Percentiles rank a stretch among this genome's conserved stretches.
Evolutionary conservation across 2,797 vertebrate genomes (phyloP).

Genomic region (Propithecus deckenii): DNA sequence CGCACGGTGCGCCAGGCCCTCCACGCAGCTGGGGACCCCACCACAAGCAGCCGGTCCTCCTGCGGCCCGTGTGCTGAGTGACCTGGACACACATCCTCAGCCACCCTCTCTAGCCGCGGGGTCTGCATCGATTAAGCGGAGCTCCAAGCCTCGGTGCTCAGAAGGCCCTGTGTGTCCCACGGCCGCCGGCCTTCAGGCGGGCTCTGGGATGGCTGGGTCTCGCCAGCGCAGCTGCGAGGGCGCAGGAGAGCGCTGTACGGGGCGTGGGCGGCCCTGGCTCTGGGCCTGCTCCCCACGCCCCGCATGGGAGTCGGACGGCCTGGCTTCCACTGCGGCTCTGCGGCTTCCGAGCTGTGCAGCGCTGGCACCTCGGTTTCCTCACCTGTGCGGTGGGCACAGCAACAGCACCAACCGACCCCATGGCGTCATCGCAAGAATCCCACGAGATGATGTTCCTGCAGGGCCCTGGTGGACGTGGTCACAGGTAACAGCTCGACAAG

Average conservation of each 20-base stretch:
- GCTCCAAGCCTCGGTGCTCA: not conserved
- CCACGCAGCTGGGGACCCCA: not conserved
- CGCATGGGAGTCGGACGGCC: not conserved
- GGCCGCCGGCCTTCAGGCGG: not conserved
- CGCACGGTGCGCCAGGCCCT: not conserved
- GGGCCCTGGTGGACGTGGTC: fast-evolving
- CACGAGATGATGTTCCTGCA: not conserved
- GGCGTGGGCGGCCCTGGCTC: not conserved
- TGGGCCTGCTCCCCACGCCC: not conserved
- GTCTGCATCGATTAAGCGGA: not conserved
- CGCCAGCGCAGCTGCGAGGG: not conserved
- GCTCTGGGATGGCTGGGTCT: not conserved
- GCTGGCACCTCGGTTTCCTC: not conserved
- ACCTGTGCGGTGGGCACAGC: not conserved
- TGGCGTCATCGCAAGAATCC: fast-evolving
- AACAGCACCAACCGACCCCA: not conserved
- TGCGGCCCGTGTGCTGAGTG: not conserved
- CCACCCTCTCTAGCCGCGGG: not conserved
- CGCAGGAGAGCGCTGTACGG: not conserved
- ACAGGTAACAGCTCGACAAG: fast-evolving
- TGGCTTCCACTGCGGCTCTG: not conserved
- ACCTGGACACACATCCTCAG: not conserved
- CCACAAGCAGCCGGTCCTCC: not conserved
- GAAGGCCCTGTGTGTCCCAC: not conserved
- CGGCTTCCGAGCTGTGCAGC: not conserved